Evolutionary conservation across 2,888 invertebrate species (phyloP).

Genomic region (Odontocolon sp.): DNA sequence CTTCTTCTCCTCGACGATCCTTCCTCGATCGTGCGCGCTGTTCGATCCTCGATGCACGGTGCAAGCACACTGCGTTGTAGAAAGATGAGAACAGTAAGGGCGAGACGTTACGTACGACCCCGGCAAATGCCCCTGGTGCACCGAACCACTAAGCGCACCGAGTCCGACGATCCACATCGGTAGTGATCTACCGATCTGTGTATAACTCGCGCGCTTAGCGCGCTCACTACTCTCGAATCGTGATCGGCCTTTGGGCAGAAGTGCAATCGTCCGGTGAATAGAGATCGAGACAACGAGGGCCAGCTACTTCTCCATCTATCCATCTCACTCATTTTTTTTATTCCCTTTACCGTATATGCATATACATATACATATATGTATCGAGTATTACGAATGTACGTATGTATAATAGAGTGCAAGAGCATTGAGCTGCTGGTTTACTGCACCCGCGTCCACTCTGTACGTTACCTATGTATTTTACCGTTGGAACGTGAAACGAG

Average conservation of each 20-base stretch:
- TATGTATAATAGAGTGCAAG: constrained; percentile 45
- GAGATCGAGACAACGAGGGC: constrained; percentile 38
- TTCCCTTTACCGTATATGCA: constrained; percentile 13
- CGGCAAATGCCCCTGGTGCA: constrained; percentile 9
- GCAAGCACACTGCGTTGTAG: not conserved
- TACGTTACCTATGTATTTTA: constrained; percentile 40
- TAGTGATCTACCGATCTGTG: constrained; percentile 76
- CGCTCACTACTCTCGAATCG: constrained; percentile 66
- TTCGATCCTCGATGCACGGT: not conserved
- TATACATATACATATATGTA: constrained; percentile 52
- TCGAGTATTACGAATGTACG: constrained; percentile 47
- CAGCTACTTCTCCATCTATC: constrained; percentile 31
- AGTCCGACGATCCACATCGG: constrained; percentile 74
- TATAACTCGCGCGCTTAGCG: constrained; percentile 62
- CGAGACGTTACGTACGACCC: constrained; percentile 49
- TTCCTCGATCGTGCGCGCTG: constrained; percentile 36
- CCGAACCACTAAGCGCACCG: constrained; percentile 40
- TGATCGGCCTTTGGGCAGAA: constrained; percentile 76
- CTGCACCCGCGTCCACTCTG: constrained; percentile 21
- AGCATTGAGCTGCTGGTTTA: constrained; percentile 51
- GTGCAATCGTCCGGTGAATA: constrained; percentile 70
- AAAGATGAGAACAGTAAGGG: too few relatives aligned
- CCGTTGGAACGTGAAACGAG: constrained; percentile 55
- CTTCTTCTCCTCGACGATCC: constrained; percentile 1
- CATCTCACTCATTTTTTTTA: not conserved